These are phyloP conservation scores for Nasua narica DNA, from an alignment of 2,797 vertebrate species.

Conservation along the genomic window DNA sequence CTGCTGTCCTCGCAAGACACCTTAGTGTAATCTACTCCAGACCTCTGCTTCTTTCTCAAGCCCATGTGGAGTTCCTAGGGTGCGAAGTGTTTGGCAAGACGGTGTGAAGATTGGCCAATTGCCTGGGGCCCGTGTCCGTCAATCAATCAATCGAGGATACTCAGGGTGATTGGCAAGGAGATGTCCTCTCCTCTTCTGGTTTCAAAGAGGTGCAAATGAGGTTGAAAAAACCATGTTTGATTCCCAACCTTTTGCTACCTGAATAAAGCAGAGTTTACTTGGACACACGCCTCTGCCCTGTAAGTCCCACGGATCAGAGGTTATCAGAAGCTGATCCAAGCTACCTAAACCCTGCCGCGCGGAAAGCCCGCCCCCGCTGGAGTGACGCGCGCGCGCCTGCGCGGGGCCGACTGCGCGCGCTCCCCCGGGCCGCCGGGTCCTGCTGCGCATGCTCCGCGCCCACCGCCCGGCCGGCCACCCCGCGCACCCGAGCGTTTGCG, in stretches of 20 bases:
- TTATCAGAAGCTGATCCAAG: not conserved
- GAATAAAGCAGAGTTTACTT: conserved; percentile 58
- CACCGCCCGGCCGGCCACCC: fast-evolving
- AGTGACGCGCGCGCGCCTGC: not conserved
- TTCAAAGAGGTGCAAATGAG: not conserved
- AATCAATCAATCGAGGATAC: not conserved
- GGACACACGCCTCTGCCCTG: not conserved
- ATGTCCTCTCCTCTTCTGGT: not conserved
- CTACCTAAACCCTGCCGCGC: fast-evolving
- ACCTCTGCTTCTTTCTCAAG: not conserved
- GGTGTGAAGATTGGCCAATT: too few relatives aligned
- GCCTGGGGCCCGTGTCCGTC: not conserved
- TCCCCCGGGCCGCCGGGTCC: fast-evolving
- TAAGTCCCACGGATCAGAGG: not conserved
- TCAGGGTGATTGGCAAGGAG: not conserved
- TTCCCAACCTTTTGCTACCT: conserved; percentile 22
- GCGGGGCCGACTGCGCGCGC: not conserved
- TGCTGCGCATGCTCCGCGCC: conserved; percentile 30
- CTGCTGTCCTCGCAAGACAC: not conserved
- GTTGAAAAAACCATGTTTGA: not conserved
- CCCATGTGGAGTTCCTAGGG: not conserved
- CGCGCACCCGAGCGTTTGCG: fast-evolving
- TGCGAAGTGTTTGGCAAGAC: not conserved
- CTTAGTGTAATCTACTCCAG: not conserved
- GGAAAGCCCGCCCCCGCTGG: not conserved